A percentile compares a stretch with the other conserved stretches of the same genome.
Conservation (phyloP, 2,888 invertebrate genomes). For the Drosophila peninsularis region DNA sequence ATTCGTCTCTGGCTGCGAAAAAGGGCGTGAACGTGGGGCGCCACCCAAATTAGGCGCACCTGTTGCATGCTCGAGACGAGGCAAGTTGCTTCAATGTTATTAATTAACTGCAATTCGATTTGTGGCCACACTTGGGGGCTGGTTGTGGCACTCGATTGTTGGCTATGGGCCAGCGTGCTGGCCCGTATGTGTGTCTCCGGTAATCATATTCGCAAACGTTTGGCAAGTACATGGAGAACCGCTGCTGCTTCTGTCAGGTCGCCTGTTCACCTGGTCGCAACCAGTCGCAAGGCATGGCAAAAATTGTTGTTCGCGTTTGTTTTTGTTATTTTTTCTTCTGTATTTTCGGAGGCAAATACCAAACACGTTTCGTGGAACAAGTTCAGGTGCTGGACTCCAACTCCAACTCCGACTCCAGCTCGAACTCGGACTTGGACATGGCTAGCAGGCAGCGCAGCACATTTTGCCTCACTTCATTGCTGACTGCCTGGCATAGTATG, state of each 20-base stretch:
- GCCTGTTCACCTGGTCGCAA: slow-evolving; percentile 63
- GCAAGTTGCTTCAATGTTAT: slow-evolving; percentile 67
- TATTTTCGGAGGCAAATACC: slow-evolving; percentile 64
- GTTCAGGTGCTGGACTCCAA: slow-evolving; percentile 62
- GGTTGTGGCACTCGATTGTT: slow-evolving; percentile 39
- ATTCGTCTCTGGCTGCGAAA: slow-evolving; percentile 13
- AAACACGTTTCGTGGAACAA: slow-evolving; percentile 77
- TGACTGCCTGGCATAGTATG: slow-evolving; percentile 51
- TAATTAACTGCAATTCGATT: slow-evolving; percentile 75
- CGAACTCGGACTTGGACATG: slow-evolving; percentile 39
- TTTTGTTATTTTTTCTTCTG: slow-evolving; percentile 32
- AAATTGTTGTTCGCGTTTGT: slow-evolving; percentile 35
- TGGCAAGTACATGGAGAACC: slow-evolving; percentile 57
- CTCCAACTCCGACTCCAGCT: slow-evolving; percentile 27
- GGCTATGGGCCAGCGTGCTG: slow-evolving; percentile 52
- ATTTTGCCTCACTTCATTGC: slow-evolving; percentile 39
- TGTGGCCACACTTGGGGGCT: slow-evolving; percentile 69
- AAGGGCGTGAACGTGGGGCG: slow-evolving; percentile 69
- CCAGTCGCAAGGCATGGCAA: slow-evolving; percentile 51
- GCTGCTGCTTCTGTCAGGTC: slow-evolving; percentile 51
- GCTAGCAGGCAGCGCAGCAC: slow-evolving; percentile 40
- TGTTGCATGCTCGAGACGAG: slow-evolving; percentile 37
- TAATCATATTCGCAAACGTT: slow-evolving; percentile 62
- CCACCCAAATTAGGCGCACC: slow-evolving; percentile 70
- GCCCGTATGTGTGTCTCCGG: slow-evolving; percentile 32